Evolutionary conservation across 2,113 vertebrate species (phyloP).

Genomic region (Sclerurus mexicanus): DNA sequence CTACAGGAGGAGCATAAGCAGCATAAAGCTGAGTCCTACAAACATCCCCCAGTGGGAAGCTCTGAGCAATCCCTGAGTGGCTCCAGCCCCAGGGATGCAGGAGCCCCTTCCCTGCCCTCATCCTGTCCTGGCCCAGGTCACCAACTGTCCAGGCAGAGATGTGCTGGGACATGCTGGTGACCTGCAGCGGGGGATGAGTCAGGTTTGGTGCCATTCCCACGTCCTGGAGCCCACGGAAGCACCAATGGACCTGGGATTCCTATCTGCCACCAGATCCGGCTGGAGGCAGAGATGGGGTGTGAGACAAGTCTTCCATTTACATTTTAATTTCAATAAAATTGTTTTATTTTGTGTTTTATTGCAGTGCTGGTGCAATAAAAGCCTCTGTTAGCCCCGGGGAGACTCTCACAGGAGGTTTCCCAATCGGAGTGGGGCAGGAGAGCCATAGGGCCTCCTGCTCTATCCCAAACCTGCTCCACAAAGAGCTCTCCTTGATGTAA

Average conservation of each 20-base stretch:
- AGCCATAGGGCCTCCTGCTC: not conserved
- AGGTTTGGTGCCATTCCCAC: not conserved
- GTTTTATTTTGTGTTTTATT: conserved; percentile 48
- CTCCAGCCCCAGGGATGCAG: not conserved
- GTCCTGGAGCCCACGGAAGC: accelerated
- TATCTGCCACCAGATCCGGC: not conserved
- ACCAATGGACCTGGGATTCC: not conserved
- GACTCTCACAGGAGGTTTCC: not conserved
- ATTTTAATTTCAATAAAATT: conserved; percentile 24
- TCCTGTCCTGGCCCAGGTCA: not conserved
- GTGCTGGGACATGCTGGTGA: not conserved
- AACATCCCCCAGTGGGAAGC: not conserved
- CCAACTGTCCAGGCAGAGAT: accelerated
- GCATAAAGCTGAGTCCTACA: not conserved
- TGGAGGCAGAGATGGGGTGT: not conserved
- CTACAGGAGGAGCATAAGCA: not conserved
- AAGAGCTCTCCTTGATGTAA: not conserved
- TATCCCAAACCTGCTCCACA: not conserved
- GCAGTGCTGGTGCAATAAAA: not conserved
- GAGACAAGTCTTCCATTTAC: not conserved
- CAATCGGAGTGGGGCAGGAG: not conserved
- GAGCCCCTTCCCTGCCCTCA: not conserved
- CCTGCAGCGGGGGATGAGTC: accelerated
- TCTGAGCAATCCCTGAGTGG: accelerated
- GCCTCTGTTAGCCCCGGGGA: not conserved